Percentiles rank a stretch among this genome's conserved stretches.
These are phyloP conservation scores for Stegodyphus dumicola DNA, from an alignment of 1,140 invertebrate genomes.

Conservation along the genomic window DNA sequence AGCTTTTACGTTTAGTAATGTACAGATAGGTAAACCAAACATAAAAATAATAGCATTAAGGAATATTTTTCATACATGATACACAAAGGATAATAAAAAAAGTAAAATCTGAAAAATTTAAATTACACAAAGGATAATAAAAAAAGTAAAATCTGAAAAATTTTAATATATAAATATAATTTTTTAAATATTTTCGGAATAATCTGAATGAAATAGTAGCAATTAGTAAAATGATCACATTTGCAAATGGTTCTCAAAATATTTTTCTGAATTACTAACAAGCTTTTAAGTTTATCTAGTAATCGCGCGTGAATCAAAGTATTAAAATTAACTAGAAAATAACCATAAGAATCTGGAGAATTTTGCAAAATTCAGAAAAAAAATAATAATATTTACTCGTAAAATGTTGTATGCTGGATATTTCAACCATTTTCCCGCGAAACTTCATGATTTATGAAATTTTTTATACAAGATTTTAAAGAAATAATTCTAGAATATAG, in stretches of 20 bases:
- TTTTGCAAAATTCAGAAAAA: neutral
- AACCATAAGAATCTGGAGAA: neutral
- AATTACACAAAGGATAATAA: too few relatives aligned
- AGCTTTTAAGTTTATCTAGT: neutral
- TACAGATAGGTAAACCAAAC: too few relatives aligned
- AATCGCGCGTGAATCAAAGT: neutral
- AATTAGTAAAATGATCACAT: neutral
- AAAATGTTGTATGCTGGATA: conserved; percentile 56
- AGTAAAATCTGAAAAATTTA: too few relatives aligned
- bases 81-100: too few relatives aligned
- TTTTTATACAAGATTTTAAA: too few relatives aligned
- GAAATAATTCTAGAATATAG: too few relatives aligned
- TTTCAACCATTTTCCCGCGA: conserved; percentile 51
- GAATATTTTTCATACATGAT: too few relatives aligned
- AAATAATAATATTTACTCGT: conserved; percentile 13
- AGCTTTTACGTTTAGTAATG: too few relatives aligned
- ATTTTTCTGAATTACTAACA: neutral
- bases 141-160: too few relatives aligned
- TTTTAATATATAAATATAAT: too few relatives aligned
- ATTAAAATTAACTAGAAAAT: neutral
- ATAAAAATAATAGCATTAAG: too few relatives aligned
- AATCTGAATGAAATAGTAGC: neutral
- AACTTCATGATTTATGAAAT: conserved; percentile 31
- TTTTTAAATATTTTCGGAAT: too few relatives aligned
- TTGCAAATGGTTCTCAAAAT: neutral